Evolutionary conservation across 1,140 invertebrate genomes (phyloP), one percentile per base, ranked within the genome.

Genomic region (Lepidostoma basale): DNA sequence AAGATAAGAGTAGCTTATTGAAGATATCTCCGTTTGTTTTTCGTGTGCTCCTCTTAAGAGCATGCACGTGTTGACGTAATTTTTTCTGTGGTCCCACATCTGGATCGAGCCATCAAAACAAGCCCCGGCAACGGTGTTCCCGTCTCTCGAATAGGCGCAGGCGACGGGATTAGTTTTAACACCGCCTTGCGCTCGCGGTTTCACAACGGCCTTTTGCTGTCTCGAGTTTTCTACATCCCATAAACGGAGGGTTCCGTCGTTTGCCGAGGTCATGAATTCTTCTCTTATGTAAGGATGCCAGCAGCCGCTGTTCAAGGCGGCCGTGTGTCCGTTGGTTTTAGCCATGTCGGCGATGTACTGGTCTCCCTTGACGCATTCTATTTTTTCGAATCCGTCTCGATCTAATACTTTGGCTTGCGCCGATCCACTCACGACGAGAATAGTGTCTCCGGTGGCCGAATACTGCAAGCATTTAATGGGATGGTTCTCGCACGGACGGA

Each of bases 31-130:
- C 0, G 85, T 85, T 4, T 90, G 89, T 73, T 88, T 91, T 63
- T 87, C 83, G 81, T 99, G 98, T 0, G 94, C 96, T 58, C 86
- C 88, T 67, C 95, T 84, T 1, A 95, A 81, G 26, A 92, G 78
- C 47, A 90, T 83, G 0, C 89, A 87, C 0, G 95, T 94, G 75
- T 95, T 97, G 0, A 92, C 90, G 73, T 88, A 90, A 74, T 87
- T 90, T 76, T 89, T 91, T 39, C 96, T 87, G 52, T 95, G 91
- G 78, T 99, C 98, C 97, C 97, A 99, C 80, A 98, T 91, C 79
- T 98, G 97, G 73, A 99, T 91, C 0, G 95, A 98, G 1, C 98
- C 98, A 81, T 99, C 98, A 23, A 89, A 86, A 77, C 98, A 99
- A 0, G 91, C 97, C 59, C 92, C 93, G 0, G 93, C 93, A 16